These are phyloP conservation scores for Chascanopsetta lugubris DNA, from an alignment of 2,113 vertebrate species.

Conservation along the genomic window DNA sequence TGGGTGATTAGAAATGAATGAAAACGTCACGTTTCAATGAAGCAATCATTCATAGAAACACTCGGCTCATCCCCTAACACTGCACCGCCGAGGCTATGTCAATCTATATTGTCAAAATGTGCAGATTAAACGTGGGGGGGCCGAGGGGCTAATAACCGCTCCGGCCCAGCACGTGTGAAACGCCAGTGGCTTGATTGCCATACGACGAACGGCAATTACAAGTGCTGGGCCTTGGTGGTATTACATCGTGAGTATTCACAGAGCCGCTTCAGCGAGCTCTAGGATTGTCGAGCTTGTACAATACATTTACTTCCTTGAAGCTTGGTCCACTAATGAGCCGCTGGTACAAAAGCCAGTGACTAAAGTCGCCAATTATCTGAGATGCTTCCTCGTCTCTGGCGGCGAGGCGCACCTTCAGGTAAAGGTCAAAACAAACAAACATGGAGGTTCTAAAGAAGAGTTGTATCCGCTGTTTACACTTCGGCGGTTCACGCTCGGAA, in stretches of 20 bases:
- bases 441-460: slow-evolving; percentile 17
- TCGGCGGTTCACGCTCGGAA: slow-evolving; percentile 19
- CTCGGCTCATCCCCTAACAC: slow-evolving; percentile 28
- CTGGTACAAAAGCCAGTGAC: slow-evolving; percentile 65
- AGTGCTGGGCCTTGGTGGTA: slow-evolving; percentile 39
- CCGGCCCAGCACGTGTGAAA: slow-evolving; percentile 32
- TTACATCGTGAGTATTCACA: slow-evolving; percentile 50
- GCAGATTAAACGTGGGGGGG: slow-evolving; percentile 36
- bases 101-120: slow-evolving; percentile 43
- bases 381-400: slow-evolving; percentile 42
- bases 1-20: no score
- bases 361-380: slow-evolving; percentile 24
- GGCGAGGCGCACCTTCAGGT: slow-evolving; percentile 64
- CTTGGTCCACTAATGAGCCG: slow-evolving; percentile 54
- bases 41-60: slow-evolving; percentile 33
- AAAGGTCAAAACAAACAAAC: slow-evolving; percentile 71
- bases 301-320: slow-evolving; percentile 55
- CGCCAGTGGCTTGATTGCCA: slow-evolving; percentile 32
- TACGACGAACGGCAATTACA: slow-evolving; percentile 34
- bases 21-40: no score
- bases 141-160: slow-evolving; percentile 48
- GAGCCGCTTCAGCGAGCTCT: slow-evolving; percentile 49
- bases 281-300: slow-evolving; percentile 41
- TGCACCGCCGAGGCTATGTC: slow-evolving; percentile 30
- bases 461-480: slow-evolving; percentile 39